A percentile compares a stretch with the other conserved stretches of the same genome.
These are phyloP conservation scores for Lycocerus yunnanus DNA, from an alignment of 2,888 invertebrate species.

Conservation along the genomic window DNA sequence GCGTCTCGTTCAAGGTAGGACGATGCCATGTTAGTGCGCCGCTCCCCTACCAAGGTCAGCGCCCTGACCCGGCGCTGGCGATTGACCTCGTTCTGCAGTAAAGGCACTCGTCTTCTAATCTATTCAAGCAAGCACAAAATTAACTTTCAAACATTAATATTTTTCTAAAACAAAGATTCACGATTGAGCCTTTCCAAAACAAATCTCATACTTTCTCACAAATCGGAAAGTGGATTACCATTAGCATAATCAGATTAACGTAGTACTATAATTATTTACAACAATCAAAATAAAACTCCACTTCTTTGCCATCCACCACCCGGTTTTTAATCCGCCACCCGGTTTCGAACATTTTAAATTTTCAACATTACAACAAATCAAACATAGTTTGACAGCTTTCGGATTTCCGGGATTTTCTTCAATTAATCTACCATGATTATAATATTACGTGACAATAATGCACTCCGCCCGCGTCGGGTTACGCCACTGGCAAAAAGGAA, in stretches of 20 bases:
- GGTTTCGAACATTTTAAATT: too few relatives aligned
- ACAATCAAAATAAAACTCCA: background rate
- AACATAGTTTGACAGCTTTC: too few relatives aligned
- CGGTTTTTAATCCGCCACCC: too few relatives aligned
- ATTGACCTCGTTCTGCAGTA: conserved; percentile 49
- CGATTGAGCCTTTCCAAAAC: background rate
- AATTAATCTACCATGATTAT: too few relatives aligned
- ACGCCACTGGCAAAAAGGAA: background rate
- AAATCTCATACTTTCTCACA: background rate
- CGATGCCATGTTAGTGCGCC: conserved; percentile 40
- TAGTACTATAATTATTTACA: background rate
- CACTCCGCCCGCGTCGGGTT: background rate
- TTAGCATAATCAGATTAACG: background rate
- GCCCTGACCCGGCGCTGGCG: conserved; percentile 50
- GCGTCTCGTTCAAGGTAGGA: conserved; percentile 42
- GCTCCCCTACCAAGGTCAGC: conserved; percentile 47
- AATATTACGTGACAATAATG: too few relatives aligned
- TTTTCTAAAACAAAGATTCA: conserved; percentile 8
- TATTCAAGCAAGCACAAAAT: conserved; percentile 16
- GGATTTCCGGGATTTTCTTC: too few relatives aligned
- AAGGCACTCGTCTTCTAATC: conserved; percentile 41
- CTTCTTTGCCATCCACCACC: too few relatives aligned
- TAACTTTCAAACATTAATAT: background rate
- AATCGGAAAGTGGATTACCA: background rate
- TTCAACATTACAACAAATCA: too few relatives aligned